Evolutionary conservation across 2,797 vertebrate genomes (phyloP).

Genomic region (Pangasius djambal): DNA sequence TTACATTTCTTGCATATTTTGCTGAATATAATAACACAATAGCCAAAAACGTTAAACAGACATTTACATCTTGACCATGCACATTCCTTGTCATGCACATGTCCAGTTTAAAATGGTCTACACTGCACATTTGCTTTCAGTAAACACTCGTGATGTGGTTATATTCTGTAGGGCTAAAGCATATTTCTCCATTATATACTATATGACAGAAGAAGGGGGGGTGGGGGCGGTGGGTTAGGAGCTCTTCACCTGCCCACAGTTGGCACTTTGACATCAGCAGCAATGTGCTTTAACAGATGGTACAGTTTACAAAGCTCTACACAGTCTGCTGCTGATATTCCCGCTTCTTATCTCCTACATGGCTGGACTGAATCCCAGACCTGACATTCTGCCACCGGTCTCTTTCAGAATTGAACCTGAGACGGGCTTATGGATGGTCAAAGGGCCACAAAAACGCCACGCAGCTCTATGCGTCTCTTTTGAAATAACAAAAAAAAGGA

Average conservation of each 20-base stretch:
- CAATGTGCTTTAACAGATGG: conserved; percentile 53
- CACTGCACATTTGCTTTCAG: not conserved
- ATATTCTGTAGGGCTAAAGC: not conserved
- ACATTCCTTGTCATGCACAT: too few species aligned
- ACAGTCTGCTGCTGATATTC: conserved; percentile 42
- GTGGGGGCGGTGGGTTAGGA: not conserved
- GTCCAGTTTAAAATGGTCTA: not conserved
- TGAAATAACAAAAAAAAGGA: not conserved
- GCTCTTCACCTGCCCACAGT: conserved; percentile 41
- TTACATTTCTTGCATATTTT: not conserved
- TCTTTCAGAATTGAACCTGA: conserved; percentile 36
- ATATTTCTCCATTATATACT: conserved; percentile 11
- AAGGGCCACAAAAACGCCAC: conserved; percentile 33
- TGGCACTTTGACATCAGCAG: conserved; percentile 41
- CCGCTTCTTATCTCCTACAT: conserved; percentile 54
- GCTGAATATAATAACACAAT: not conserved
- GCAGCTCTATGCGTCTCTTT: conserved; percentile 48
- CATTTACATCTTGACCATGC: not conserved
- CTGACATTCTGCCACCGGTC: conserved; percentile 46
- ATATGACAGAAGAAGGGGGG: conserved; percentile 25
- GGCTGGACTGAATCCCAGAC: conserved; percentile 53
- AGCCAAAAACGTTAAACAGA: not conserved
- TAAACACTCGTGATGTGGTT: conserved; percentile 29
- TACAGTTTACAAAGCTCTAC: conserved; percentile 53
- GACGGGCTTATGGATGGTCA: conserved; percentile 1